phyloP scores from a whole-genome alignment of 1,140 invertebrate species.

The Listronotus bonariensis region DNA sequence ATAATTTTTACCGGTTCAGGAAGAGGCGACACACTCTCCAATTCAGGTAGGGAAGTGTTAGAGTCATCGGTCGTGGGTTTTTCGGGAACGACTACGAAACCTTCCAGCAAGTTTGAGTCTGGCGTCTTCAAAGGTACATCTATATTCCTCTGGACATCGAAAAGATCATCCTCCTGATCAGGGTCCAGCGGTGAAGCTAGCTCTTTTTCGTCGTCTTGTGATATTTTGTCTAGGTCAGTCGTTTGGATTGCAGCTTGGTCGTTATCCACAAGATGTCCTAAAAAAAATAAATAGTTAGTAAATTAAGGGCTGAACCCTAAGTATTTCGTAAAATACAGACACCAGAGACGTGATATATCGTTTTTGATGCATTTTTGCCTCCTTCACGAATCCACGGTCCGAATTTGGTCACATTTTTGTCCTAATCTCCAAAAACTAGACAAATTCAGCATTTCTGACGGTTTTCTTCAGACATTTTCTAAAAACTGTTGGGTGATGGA shows the following conservation, averaged over 20 bases:
- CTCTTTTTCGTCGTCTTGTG: conserved; percentile 46
- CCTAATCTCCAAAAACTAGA: too few species aligned
- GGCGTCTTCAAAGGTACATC: conserved; percentile 24
- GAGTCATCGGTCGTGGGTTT: conserved; percentile 1
- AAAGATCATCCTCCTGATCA: conserved; percentile 20
- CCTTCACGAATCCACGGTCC: too few species aligned
- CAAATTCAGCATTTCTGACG: too few species aligned
- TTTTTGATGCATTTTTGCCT: too few species aligned
- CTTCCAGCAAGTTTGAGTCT: conserved; percentile 26
- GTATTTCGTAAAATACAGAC: too few species aligned
- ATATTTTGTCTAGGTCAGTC: conserved; percentile 46
- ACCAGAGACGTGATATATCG: too few species aligned
- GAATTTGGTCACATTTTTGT: too few species aligned
- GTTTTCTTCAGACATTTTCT: too few species aligned
- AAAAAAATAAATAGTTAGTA: too few species aligned
- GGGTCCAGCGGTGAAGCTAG: conserved; percentile 41
- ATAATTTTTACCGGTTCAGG: background rate
- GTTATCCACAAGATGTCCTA: conserved; percentile 25
- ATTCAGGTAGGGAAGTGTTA: conserved; percentile 15
- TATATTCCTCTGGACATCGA: background rate
- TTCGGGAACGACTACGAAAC: background rate
- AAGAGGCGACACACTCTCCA: background rate
- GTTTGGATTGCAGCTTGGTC: conserved; percentile 40
- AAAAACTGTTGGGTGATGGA: too few species aligned
- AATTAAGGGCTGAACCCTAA: too few species aligned